Conservation (phyloP, 2,797 vertebrate species). For the Liasis olivaceus region DNA sequence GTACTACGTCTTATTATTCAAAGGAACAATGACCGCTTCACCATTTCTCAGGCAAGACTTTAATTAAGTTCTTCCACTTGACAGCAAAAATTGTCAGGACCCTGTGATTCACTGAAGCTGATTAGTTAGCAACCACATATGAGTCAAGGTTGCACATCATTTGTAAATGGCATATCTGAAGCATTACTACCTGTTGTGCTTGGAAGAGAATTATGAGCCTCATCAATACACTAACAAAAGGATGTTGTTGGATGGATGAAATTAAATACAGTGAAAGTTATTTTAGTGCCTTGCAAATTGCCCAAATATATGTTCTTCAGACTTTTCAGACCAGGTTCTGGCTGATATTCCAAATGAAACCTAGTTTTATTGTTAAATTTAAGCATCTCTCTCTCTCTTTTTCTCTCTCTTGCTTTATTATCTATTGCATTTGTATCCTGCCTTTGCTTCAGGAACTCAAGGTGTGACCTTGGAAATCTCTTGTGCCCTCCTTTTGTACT, state of each 20-base stretch:
- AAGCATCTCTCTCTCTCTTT: background rate
- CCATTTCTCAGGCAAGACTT: slow-evolving; percentile 27
- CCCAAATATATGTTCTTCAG: background rate
- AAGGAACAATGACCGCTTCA: background rate
- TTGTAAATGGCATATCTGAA: background rate
- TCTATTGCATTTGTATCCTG: background rate
- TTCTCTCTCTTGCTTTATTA: background rate
- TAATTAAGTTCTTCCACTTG: background rate
- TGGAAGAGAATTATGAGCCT: background rate
- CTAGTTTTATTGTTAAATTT: background rate
- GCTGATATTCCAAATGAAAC: background rate
- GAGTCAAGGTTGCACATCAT: background rate
- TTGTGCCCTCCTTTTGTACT: background rate
- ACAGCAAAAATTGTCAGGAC: background rate
- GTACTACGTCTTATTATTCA: background rate
- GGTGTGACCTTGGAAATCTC: background rate
- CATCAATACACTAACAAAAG: background rate
- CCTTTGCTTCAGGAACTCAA: background rate
- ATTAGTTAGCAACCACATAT: background rate
- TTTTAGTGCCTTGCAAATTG: background rate
- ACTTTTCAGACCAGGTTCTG: background rate
- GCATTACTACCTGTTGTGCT: background rate
- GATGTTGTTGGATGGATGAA: background rate
- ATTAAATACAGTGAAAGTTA: background rate
- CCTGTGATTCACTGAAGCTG: background rate